Evolutionary conservation across 2,888 invertebrate genomes (phyloP).

Genomic region (Idaea aversata): DNA sequence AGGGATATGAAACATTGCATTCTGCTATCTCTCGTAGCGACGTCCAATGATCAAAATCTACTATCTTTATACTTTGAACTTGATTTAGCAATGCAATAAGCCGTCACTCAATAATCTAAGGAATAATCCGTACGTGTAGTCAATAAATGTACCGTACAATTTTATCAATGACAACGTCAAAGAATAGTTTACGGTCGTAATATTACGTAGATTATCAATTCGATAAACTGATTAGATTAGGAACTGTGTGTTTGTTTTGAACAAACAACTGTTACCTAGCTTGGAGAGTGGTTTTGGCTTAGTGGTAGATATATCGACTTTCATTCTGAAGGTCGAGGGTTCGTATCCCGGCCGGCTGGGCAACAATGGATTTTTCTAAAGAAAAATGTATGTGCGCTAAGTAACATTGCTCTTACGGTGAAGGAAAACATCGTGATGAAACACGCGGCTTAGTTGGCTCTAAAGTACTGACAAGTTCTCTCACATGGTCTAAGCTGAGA

Average conservation of each 20-base stretch:
- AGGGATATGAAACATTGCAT: not conserved
- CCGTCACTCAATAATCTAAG: not conserved
- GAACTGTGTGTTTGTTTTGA: not conserved
- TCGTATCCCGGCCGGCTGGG: too few relatives aligned
- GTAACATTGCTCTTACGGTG: too few relatives aligned
- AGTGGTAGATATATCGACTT: too few relatives aligned
- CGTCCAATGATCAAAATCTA: not conserved
- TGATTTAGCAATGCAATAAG: not conserved
- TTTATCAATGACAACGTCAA: not conserved
- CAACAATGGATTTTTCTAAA: too few relatives aligned
- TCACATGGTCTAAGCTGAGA: too few relatives aligned
- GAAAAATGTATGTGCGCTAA: too few relatives aligned
- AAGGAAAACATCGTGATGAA: too few relatives aligned
- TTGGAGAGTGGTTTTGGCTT: too few relatives aligned
- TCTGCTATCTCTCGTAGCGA: not conserved
- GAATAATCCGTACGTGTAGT: not conserved
- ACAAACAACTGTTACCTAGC: too few relatives aligned
- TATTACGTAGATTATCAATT: not conserved
- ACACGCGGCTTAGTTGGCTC: too few relatives aligned
- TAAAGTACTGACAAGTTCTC: too few relatives aligned
- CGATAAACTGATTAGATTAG: not conserved
- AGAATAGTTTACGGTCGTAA: not conserved
- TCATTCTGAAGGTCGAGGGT: too few relatives aligned
- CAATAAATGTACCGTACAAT: not conserved
- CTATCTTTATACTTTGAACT: not conserved